Evolutionary conservation across 92 coral and sea anemone species (phyloP), one percentile per base, ranked within the genome.

Genomic region (Palythoa heliodiscus): DNA sequence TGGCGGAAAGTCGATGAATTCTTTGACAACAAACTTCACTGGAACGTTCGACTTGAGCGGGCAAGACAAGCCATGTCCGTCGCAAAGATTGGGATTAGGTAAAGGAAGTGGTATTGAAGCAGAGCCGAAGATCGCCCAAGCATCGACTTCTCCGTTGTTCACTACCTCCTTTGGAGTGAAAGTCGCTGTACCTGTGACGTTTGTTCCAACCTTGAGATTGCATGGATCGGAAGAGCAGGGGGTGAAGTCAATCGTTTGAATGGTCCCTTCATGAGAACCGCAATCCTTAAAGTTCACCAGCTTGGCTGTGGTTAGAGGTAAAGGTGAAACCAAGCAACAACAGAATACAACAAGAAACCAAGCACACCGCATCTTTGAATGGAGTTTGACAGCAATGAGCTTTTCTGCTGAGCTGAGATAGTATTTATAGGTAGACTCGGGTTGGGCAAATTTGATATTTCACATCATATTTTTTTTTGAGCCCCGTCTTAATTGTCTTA

Each of bases 71-170:
- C 74, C 84, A 80, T 64, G 66, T 13, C 84, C 84, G 16, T 80
- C 55, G 72, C 84, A 79, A 54, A 61, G 72, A 40, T 43, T 79
- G 14, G 84, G 84, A 79, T 64, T 66, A 64, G 74, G 84, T 48
- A 80, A 47, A 11, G 73, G 84, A 52, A 80, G 53, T 11, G 84
- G 84, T 0, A 64, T 20, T 2, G 74, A 73, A 22, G 54, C 24
- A 22, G 8, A n/a, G 7, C 84, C 84, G 20, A 80, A 80, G 22
- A 80, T 43, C 14, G 84, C 84, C 84, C 74, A 80, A 66, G 84
- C 84, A 7, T 80, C 73, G 4, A 80, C 57, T 25, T 66, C 24
- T 24, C 84, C 84, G 74, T 25, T 80, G 5, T 66, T 35, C 15
- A 80, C 84, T 64, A 19, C 60, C 43, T 80, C 63, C 74, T 80